A percentile compares a stretch with the other conserved stretches of the same genome.
Evolutionary conservation across 2,797 vertebrate species (phyloP).

Genomic region (Typhlichthys subterraneus): DNA sequence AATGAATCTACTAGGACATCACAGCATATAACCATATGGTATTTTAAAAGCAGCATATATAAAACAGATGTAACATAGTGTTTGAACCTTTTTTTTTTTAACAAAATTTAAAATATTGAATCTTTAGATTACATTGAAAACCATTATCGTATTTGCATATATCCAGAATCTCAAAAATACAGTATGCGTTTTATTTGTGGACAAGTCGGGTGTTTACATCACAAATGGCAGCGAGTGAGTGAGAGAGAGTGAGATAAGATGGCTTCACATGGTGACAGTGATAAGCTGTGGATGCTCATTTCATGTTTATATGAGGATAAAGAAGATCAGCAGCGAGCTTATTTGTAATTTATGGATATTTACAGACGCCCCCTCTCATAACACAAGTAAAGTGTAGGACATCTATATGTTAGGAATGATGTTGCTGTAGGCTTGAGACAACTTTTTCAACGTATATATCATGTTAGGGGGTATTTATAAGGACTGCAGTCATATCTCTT

Average conservation of each 20-base stretch:
- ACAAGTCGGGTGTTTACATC: neutral
- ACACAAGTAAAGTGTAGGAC: neutral
- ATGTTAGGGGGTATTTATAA: neutral
- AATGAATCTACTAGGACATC: slow-evolving; percentile 26
- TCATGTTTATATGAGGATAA: slow-evolving; percentile 23
- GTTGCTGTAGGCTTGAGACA: neutral
- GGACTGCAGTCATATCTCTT: neutral
- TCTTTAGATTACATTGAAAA: too few relatives aligned
- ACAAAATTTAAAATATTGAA: too few relatives aligned
- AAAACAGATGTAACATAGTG: slow-evolving; percentile 11
- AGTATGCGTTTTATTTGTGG: neutral
- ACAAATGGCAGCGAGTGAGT: too few relatives aligned
- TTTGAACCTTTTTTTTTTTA: neutral
- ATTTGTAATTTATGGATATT: slow-evolving; percentile 36
- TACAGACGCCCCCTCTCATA: slow-evolving; percentile 13
- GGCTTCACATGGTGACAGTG: too few relatives aligned
- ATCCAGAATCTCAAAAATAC: too few relatives aligned
- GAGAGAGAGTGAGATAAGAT: too few relatives aligned
- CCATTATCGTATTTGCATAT: too few relatives aligned
- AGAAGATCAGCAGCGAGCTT: slow-evolving; percentile 21
- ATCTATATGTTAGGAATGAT: neutral
- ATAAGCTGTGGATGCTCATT: neutral
- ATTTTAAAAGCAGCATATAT: slow-evolving; percentile 50
- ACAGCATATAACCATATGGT: slow-evolving; percentile 25
- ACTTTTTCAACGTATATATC: neutral